Percentiles rank a stretch among this genome's conserved stretches.
Conservation (phyloP, 2,113 vertebrate species). For the Pteronura brasiliensis region DNA sequence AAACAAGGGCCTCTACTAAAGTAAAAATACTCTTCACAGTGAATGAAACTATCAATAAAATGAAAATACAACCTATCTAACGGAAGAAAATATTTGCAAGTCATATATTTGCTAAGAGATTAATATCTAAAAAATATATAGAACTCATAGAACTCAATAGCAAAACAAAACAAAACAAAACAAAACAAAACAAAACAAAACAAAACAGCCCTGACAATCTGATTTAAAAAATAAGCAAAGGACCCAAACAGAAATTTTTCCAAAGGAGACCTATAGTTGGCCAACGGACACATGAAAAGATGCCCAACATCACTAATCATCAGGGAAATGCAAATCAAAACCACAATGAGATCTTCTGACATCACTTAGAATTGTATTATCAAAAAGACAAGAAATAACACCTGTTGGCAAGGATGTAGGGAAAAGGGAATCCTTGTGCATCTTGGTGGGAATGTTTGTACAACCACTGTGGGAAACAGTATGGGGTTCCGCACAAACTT, state of each 20-base stretch:
- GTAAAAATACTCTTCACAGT: background rate
- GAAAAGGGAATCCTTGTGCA: background rate
- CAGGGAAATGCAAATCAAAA: background rate
- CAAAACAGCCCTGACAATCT: background rate
- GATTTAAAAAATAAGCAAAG: background rate
- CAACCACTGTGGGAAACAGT: background rate
- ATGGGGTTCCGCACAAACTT: background rate
- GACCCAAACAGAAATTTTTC: background rate
- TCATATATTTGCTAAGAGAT: background rate
- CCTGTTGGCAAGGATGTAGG: background rate
- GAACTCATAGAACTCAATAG: background rate
- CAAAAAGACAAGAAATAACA: background rate
- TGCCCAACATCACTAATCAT: background rate
- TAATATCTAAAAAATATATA: background rate
- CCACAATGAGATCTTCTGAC: background rate
- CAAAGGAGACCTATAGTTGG: background rate
- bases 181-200: no score
- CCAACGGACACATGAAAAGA: background rate
- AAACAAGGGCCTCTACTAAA: background rate
- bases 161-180: background rate
- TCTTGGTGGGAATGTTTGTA: background rate
- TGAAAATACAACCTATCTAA: background rate
- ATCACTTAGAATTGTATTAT: background rate
- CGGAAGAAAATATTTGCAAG: background rate
- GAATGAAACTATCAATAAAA: background rate